Base-by-base conservation (phyloP, 2,888 invertebrate genomes). In the Hymenopus coronatus region DNA sequence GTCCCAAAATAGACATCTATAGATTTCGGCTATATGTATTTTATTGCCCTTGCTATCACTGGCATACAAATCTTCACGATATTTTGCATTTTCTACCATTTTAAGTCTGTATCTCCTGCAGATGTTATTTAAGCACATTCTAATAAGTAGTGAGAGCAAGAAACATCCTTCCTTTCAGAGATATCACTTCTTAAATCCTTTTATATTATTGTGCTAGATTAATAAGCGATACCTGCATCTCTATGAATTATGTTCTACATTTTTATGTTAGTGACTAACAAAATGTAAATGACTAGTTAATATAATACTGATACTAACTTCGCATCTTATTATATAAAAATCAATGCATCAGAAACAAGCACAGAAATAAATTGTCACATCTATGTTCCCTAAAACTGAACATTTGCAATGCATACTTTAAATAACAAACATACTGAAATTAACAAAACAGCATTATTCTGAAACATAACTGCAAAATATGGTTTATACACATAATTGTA, bases 401-500 rank as follows among this genome's bases (percentile, higher is more conserved):
- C 54, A 70, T 70, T 70, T 25, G 25, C 20, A 20, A 70, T 70
- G 54, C 14, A 20, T 70, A 70, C 54, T 70, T 70, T 9, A 40
- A 54, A 14, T 4, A 20, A 54, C 15, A 7, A 54, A 70, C 54
- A 70, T 70, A 70, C 54, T 70, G 6, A 70, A 6, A 70, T 70
- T 6, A 15, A 70, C 1, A 15, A 20, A 40, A 70, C 1, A 70
- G 15, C 4, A 70, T 70, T 70, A 70, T 6, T 70, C 20, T 70
- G 54, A 20, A 70, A 70, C 54, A 40, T 40, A 70, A 70, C 6
- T 70, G 15, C 54, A 70, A 70, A 70, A 70, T 82, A 81, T 86
- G 33, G 87, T 87, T 87, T 33, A 40, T 87, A 87, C 87, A 87
- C 82, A 27, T 87, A 87, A 87, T 82, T 82, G 30, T 88, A 82